Evolutionary conservation across 2,113 vertebrate genomes (phyloP).

Genomic region (Rhea pennata): DNA sequence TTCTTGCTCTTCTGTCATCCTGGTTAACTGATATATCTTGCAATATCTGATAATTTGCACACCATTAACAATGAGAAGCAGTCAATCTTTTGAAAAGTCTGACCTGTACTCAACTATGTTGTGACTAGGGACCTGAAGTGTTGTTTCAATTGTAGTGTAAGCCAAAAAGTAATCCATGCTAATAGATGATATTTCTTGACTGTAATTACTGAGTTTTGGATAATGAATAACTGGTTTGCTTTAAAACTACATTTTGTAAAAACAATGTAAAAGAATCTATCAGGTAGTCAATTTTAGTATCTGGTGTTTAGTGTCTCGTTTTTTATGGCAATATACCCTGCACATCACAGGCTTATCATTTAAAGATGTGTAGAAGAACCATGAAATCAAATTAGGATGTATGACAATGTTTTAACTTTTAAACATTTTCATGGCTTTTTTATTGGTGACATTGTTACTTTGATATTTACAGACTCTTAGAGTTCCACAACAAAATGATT

Average conservation of each 20-base stretch:
- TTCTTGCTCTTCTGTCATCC: not conserved
- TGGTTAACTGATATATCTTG: accelerated
- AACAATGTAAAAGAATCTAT: accelerated
- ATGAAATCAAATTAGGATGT: not conserved
- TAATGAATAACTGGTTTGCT: not conserved
- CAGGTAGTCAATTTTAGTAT: not conserved
- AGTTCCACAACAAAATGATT: constrained; percentile 74
- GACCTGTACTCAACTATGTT: not conserved
- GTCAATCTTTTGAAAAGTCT: accelerated
- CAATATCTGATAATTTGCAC: not conserved
- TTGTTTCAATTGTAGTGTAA: not conserved
- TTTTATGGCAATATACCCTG: not conserved
- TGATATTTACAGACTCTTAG: constrained; percentile 81
- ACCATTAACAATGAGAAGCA: accelerated
- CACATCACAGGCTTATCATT: not conserved
- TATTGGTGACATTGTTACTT: not conserved
- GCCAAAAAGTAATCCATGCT: not conserved
- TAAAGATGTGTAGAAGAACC: not conserved
- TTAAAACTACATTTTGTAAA: not conserved
- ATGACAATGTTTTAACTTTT: not conserved
- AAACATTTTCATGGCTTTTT: not conserved
- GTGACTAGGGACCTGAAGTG: not conserved
- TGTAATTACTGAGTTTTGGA: not conserved
- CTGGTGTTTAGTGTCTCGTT: too few relatives aligned
- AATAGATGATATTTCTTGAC: accelerated